Conservation (phyloP, 35 echinoderm and acorn worm species). For the Heliocidaris erythrogramma region DNA sequence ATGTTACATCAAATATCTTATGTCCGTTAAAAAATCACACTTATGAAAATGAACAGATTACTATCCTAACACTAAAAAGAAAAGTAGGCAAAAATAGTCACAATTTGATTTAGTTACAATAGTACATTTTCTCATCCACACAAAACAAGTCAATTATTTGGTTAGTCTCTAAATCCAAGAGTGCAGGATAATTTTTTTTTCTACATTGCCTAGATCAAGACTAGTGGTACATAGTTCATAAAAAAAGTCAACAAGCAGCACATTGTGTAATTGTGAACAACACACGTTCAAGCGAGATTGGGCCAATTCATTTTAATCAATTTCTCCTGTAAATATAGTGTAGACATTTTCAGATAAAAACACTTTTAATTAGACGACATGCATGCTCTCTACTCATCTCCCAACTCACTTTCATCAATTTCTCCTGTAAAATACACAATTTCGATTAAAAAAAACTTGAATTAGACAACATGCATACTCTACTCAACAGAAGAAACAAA, state of each 20-base stretch:
- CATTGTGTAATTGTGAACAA: not conserved
- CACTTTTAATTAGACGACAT: not conserved
- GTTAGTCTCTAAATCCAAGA: not conserved
- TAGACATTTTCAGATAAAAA: not conserved
- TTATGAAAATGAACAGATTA: conserved; percentile 38
- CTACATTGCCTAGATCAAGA: not conserved
- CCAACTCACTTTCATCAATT: not conserved
- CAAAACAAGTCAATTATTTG: conserved; percentile 25
- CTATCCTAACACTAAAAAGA: conserved; percentile 19
- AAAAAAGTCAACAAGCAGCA: not conserved
- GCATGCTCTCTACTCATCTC: no score
- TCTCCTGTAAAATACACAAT: no score
- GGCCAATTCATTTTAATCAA: not conserved
- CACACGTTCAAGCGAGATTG: not conserved
- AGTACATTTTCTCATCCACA: not conserved
- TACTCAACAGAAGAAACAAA: no score
- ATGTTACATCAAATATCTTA: conserved; percentile 41
- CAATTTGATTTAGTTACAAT: conserved; percentile 15
- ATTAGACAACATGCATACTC: no score
- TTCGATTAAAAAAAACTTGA: no score
- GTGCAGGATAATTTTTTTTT: not conserved
- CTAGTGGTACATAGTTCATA: not conserved
- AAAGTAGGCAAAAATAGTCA: conserved; percentile 34
- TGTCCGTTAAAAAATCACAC: conserved; percentile 31
- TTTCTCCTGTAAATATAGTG: not conserved